phyloP scores from a whole-genome alignment of 2,888 invertebrate genomes.

The Scaptodrosophila latifasciaeformis region DNA sequence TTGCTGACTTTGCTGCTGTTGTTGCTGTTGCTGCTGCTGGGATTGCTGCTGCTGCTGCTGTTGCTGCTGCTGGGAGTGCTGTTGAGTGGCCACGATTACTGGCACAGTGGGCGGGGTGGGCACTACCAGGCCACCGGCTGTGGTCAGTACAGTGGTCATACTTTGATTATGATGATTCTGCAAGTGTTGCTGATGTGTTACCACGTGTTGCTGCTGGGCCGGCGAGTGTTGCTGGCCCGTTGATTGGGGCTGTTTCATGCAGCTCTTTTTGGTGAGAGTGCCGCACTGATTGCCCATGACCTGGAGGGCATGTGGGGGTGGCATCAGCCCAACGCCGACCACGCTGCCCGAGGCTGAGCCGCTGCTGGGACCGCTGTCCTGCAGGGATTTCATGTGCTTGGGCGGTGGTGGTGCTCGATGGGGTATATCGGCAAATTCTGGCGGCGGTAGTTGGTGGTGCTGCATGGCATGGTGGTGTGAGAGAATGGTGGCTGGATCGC shows the following conservation, averaged over 20 bases:
- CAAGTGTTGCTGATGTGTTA: constrained; percentile 65
- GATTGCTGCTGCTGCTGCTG: constrained; percentile 45
- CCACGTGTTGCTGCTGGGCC: constrained; percentile 50
- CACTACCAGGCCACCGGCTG: constrained; percentile 85
- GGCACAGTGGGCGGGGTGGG: constrained; percentile 76
- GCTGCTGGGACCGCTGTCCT: constrained; percentile 75
- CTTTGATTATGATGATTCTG: constrained; percentile 75
- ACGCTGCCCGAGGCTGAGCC: constrained; percentile 77
- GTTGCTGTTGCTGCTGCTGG: constrained; percentile 65
- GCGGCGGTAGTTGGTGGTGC: constrained; percentile 88
- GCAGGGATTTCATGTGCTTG: constrained; percentile 78
- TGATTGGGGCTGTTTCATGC: constrained; percentile 73
- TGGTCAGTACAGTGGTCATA: constrained; percentile 75
- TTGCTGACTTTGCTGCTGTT: constrained; percentile 75
- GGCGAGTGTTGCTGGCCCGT: constrained; percentile 59
- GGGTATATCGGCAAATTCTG: constrained; percentile 88
- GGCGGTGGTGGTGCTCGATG: constrained; percentile 87
- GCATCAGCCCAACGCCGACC: constrained; percentile 77
- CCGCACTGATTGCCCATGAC: constrained; percentile 83
- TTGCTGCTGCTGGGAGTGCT: constrained; percentile 56
- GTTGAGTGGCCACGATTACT: constrained; percentile 62
- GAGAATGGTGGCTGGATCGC: constrained; percentile 83
- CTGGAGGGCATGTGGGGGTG: constrained; percentile 86
- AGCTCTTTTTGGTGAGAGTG: constrained; percentile 85
- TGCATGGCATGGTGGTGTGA: constrained; percentile 86